A percentile compares a stretch with the other conserved stretches of the same genome.
These are phyloP conservation scores for Gnathonemus longibarbis DNA, from an alignment of 2,113 vertebrate genomes.

Conservation along the genomic window DNA sequence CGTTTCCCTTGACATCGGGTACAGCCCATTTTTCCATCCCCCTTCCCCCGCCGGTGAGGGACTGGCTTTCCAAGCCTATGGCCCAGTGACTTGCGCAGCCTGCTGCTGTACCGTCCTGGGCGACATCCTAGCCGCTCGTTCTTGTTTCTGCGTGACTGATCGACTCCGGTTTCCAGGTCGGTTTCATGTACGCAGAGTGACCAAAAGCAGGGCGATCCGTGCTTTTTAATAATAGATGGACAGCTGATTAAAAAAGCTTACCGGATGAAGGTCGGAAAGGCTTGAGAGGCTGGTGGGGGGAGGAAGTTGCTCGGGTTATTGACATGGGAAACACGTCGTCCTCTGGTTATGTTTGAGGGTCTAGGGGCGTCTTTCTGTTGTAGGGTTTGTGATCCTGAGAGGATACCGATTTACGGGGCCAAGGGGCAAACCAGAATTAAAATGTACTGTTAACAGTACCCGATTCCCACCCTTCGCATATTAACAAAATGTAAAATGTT, in stretches of 20 bases:
- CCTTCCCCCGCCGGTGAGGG: neutral
- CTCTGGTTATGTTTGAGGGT: neutral
- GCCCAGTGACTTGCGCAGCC: neutral
- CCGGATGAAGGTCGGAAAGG: slow-evolving; percentile 6
- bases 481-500: neutral
- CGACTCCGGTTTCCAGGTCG: slow-evolving; percentile 48
- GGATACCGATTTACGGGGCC: neutral
- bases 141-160: slow-evolving; percentile 33
- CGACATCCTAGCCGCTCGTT: slow-evolving; percentile 12
- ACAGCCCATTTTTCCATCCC: neutral
- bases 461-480: neutral
- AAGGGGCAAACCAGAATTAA: neutral
- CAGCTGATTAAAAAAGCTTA: slow-evolving; percentile 47
- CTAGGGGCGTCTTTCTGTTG: neutral
- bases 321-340: neutral
- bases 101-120: neutral
- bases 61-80: neutral
- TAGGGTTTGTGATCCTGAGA: neutral
- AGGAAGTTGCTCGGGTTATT: neutral
- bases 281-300: neutral
- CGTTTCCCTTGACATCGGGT: neutral
- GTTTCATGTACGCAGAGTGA: slow-evolving; percentile 38
- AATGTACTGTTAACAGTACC: neutral
- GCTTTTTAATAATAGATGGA: slow-evolving; percentile 58
- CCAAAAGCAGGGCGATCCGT: slow-evolving; percentile 33